Percentiles rank a stretch among this genome's conserved stretches.
Evolutionary conservation across 2,888 invertebrate genomes (phyloP).

Genomic region (Habroteleia sp.): DNA sequence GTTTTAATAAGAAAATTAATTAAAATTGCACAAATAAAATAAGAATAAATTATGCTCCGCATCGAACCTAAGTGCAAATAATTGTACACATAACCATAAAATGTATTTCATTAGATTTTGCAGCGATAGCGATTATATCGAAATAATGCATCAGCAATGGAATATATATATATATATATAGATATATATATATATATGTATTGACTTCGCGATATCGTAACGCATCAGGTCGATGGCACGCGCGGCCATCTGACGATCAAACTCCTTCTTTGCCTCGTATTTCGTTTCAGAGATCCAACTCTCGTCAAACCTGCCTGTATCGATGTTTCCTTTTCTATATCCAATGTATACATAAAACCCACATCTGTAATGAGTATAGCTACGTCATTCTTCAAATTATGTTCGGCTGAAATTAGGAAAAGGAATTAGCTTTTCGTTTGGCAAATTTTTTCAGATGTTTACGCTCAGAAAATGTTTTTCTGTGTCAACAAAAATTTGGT

Average conservation of each 20-base stretch:
- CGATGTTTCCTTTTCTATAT: constrained; percentile 49
- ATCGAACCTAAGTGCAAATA: too few relatives aligned
- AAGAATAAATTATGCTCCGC: too few relatives aligned
- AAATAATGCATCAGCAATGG: constrained; percentile 17
- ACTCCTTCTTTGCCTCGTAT: constrained; percentile 21
- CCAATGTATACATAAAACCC: constrained; percentile 24
- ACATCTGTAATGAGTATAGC: constrained; percentile 22
- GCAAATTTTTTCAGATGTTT: too few relatives aligned
- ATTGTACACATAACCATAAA: neutral
- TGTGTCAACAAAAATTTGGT: too few relatives aligned
- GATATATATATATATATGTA: too few relatives aligned
- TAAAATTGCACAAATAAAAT: too few relatives aligned
- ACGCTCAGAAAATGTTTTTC: too few relatives aligned
- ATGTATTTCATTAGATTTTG: neutral
- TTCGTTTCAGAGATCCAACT: constrained; percentile 44
- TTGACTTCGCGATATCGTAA: constrained; percentile 24
- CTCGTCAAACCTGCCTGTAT: constrained; percentile 46
- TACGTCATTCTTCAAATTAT: constrained; percentile 17
- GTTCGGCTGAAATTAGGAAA: constrained; percentile 10
- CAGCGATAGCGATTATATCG: neutral
- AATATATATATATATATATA: constrained; percentile 3
- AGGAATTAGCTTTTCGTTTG: too few relatives aligned
- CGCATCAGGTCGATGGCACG: constrained; percentile 37
- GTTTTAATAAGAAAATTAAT: too few relatives aligned
- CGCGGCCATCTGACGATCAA: constrained; percentile 36